Evolutionary conservation across 37 sponge, comb jelly and placozoan species (phyloP), one percentile per base, ranked within the genome.

Genomic region (Theonella swinhoei): DNA sequence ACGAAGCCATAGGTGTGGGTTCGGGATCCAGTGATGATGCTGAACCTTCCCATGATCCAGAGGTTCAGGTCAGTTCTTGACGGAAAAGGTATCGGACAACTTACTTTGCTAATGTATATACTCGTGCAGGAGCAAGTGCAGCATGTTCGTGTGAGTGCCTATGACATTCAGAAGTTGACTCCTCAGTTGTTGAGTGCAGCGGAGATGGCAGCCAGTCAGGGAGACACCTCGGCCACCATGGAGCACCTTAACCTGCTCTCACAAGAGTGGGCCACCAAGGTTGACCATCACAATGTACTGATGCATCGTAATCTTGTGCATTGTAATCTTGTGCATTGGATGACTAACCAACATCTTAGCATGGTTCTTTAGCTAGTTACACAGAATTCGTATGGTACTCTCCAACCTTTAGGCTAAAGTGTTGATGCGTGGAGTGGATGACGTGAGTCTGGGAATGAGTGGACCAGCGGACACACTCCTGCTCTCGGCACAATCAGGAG

Each of bases 261-360:
- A 39, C 81, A 90, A 26, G 94, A 95, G 39, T 95, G 96, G 96
- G 96, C 94, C 62, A 80, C 94, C 24, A 93, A 89, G 72, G 96
- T 95, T 33, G 28, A n/a, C n/a, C n/a, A n/a, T n/a, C n/a, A n/a
- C n/a, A n/a, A n/a, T n/a, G n/a, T n/a, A n/a, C n/a, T n/a, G n/a
- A n/a, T n/a, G n/a, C n/a, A n/a, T n/a, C n/a, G n/a, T n/a, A n/a
- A n/a, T n/a, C n/a, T n/a, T n/a, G n/a, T n/a, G n/a, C n/a, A n/a
- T n/a, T n/a, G n/a, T n/a, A n/a, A n/a, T n/a, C n/a, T n/a, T n/a
- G n/a, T n/a, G n/a, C n/a, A n/a, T n/a, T n/a, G n/a, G n/a, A n/a
- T n/a, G n/a, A n/a, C n/a, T n/a, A n/a, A n/a, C n/a, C n/a, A n/a
- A n/a, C n/a, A n/a, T n/a, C n/a, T n/a, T n/a, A n/a, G n/a, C n/a